Percentiles rank a stretch among this genome's conserved stretches.
phyloP scores from a whole-genome alignment of 2,888 invertebrate genomes.

The Hartigia nigra region DNA sequence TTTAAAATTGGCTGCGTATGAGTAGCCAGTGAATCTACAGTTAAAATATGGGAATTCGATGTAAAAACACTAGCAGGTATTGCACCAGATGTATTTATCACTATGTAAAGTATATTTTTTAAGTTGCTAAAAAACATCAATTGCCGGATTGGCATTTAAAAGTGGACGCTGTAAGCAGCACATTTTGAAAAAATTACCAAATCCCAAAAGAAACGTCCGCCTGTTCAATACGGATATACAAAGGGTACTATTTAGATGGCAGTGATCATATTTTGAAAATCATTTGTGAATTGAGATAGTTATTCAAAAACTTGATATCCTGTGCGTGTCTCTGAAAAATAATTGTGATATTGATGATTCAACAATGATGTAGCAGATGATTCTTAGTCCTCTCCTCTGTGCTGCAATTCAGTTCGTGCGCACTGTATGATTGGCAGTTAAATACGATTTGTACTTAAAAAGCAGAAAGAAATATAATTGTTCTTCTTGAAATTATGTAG shows the following conservation, averaged over 20 bases:
- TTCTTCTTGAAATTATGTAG: slow-evolving; percentile 18
- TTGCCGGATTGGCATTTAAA: neutral
- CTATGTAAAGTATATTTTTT: neutral
- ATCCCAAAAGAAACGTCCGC: neutral
- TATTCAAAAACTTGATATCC: slow-evolving; percentile 20
- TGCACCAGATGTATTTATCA: no score
- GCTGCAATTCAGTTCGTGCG: neutral
- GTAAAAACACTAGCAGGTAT: neutral
- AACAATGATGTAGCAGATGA: neutral
- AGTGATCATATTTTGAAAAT: slow-evolving; percentile 20
- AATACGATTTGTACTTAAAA: slow-evolving; percentile 48
- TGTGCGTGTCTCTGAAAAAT: neutral
- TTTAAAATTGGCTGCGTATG: slow-evolving; percentile 24
- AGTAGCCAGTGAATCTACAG: slow-evolving; percentile 22
- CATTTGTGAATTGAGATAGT: slow-evolving; percentile 17
- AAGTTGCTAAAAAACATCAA: neutral
- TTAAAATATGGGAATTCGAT: neutral
- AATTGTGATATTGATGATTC: slow-evolving; percentile 1
- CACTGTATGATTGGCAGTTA: neutral
- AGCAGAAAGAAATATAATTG: slow-evolving; percentile 37
- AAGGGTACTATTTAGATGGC: neutral
- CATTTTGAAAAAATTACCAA: neutral
- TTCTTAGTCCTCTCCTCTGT: neutral
- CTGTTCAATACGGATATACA: neutral
- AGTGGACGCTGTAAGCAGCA: neutral